phyloP scores from a whole-genome alignment of 2,113 vertebrate species.

The Podarcis muralis region DNA sequence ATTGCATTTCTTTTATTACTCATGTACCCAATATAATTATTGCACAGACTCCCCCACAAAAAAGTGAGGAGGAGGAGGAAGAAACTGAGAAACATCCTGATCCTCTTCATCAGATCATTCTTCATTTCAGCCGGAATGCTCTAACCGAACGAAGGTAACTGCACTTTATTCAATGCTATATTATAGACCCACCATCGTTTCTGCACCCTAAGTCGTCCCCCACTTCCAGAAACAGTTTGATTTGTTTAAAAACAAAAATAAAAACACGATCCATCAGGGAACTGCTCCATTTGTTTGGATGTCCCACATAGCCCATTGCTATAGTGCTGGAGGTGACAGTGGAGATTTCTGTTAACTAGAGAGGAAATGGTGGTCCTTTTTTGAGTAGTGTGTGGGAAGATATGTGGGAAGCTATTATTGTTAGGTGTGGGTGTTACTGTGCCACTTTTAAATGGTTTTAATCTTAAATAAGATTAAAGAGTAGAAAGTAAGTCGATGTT shows the following conservation, averaged over 20 bases:
- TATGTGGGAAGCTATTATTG: not conserved
- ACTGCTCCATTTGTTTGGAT: not conserved
- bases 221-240: not conserved
- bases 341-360: not conserved
- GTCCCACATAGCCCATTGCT: not conserved
- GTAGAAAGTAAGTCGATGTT: not conserved
- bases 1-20: slow-evolving; percentile 30
- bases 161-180: slow-evolving; percentile 1
- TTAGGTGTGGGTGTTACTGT: not conserved
- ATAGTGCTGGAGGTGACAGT: not conserved
- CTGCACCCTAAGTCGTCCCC: too few species aligned
- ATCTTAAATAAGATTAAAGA: not conserved
- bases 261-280: not conserved
- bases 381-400: not conserved
- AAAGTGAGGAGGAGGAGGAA: slow-evolving; percentile 91
- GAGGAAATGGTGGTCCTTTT: not conserved
- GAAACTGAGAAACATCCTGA: slow-evolving; percentile 88
- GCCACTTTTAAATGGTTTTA: not conserved
- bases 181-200: not conserved
- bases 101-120: slow-evolving; percentile 97
- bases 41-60: slow-evolving; percentile 87
- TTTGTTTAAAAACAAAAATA: not conserved
- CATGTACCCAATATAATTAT: slow-evolving; percentile 48
- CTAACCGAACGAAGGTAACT: slow-evolving; percentile 93
- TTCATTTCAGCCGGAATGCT: slow-evolving; percentile 95